Evolutionary conservation across 2,113 vertebrate species (phyloP).

Genomic region (Phrynosoma platyrhinos): DNA sequence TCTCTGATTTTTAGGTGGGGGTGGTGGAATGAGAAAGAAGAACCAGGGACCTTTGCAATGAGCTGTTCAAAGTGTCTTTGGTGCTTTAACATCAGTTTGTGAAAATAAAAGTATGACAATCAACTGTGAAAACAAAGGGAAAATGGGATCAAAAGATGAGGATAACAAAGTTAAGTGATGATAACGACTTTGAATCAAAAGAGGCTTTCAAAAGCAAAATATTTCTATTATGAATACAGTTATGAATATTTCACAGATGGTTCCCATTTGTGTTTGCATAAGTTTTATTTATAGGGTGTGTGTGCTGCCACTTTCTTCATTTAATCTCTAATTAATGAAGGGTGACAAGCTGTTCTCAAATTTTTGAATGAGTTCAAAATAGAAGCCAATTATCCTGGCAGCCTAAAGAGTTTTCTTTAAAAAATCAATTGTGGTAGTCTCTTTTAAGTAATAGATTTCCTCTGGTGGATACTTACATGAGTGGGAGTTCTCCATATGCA

Average conservation of each 20-base stretch:
- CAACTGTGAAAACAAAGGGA: neutral
- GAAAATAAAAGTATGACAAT: neutral
- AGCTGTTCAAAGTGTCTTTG: neutral
- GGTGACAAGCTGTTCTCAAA: neutral
- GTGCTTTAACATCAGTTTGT: neutral
- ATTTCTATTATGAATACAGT: neutral
- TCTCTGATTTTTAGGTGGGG: neutral
- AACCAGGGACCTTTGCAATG: too few species aligned
- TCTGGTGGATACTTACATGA: neutral
- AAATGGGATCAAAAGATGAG: neutral
- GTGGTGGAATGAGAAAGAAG: too few species aligned
- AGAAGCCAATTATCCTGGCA: neutral
- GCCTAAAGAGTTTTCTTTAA: neutral
- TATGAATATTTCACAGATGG: conserved; percentile 2
- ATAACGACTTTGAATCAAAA: neutral
- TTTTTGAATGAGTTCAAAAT: conserved; percentile 1
- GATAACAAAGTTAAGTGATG: neutral
- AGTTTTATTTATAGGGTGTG: neutral
- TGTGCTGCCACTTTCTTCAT: neutral
- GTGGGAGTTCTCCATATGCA: neutral
- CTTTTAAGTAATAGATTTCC: neutral
- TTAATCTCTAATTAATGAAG: conserved; percentile 17
- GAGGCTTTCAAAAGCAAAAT: neutral
- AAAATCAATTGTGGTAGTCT: neutral
- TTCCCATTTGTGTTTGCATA: neutral